Base-by-base conservation (phyloP, 2,888 invertebrate genomes). In the Thalpophila matura region DNA sequence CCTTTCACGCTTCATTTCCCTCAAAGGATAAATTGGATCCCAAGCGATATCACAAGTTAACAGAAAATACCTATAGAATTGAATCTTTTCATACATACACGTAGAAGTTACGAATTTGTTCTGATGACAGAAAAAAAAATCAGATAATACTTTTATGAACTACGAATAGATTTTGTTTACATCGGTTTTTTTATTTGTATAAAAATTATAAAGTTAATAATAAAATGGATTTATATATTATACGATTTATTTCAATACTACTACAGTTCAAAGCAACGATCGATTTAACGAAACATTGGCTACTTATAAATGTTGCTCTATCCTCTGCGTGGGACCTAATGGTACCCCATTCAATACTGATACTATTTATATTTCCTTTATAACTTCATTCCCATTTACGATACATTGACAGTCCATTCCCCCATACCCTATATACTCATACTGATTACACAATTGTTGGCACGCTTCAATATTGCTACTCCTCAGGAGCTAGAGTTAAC, bases 401-500 rank as follows among this genome's bases (percentile, higher is more conserved):
- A 66, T 63, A 69, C 33, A 62, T 60, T 63, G 68, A 62, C 47
- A 77, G 47, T 60, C 24, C 24, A 67, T 71, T 56, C 46, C 37
- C 38, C 50, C 12, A 26, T 59, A 38, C 27, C 37, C 35, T 43
- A 50, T 58, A 51, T 38, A 66, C 50, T 61, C 64, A 66, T 65
- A 51, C 56, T 65, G 64, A 64, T 77, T 77, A 71, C 67, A 69
- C 69, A 75, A 79, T 77, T 75, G 79, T 89, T 90, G 89, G 89
- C 89, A 87, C 78, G 77, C 77, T 79, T 81, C 84, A 80, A 88
- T 84, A 86, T 82, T 85, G 79, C 75, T 78, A 74, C 57, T 70
- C 63, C 81, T 75, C 80, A 80, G 79, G 80, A 81, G 78, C 80
- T 81, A 73, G 79, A 81, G 84, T 85, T 87, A 89, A 86, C 86